phyloP scores from a whole-genome alignment of 2,113 vertebrate genomes.

The Psettodes erumei region DNA sequence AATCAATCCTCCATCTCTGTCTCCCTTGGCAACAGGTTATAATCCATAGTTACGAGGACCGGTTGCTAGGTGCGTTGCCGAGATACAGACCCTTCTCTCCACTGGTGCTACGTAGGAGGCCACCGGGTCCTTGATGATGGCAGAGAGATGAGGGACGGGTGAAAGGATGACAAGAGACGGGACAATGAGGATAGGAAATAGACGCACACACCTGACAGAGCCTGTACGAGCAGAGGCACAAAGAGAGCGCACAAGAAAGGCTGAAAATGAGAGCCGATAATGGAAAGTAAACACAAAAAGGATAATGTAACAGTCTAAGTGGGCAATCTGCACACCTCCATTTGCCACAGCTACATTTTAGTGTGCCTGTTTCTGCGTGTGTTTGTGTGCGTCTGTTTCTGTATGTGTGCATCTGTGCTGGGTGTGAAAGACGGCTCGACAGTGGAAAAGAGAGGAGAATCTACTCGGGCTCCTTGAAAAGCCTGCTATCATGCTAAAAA shows the following conservation, averaged over 20 bases:
- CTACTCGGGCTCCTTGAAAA: constrained; percentile 48
- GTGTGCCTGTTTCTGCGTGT: constrained; percentile 14
- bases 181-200: constrained; percentile 74
- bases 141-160: constrained; percentile 72
- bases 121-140: constrained; percentile 81
- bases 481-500: constrained; percentile 27
- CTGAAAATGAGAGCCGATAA: constrained; percentile 59
- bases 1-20: constrained; percentile 86
- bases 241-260: constrained; percentile 38
- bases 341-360: constrained; percentile 53
- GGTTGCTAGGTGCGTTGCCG: constrained; percentile 87
- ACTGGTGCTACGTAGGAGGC: constrained; percentile 79
- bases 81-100: constrained; percentile 83
- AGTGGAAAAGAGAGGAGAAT: constrained; percentile 20
- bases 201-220: constrained; percentile 66
- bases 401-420: constrained; percentile 40
- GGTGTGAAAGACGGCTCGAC: constrained; percentile 23
- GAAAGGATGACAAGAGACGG: constrained; percentile 74
- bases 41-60: constrained; percentile 85
- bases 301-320: constrained; percentile 62
- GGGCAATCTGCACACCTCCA: constrained; percentile 68
- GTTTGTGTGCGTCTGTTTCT: constrained; percentile 5
- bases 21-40: constrained; percentile 89
- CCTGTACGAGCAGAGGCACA: constrained; percentile 41
- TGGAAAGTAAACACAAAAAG: constrained; percentile 64